Base-by-base conservation (phyloP, 2,888 invertebrate genomes). In the Mesochorus sp. region DNA sequence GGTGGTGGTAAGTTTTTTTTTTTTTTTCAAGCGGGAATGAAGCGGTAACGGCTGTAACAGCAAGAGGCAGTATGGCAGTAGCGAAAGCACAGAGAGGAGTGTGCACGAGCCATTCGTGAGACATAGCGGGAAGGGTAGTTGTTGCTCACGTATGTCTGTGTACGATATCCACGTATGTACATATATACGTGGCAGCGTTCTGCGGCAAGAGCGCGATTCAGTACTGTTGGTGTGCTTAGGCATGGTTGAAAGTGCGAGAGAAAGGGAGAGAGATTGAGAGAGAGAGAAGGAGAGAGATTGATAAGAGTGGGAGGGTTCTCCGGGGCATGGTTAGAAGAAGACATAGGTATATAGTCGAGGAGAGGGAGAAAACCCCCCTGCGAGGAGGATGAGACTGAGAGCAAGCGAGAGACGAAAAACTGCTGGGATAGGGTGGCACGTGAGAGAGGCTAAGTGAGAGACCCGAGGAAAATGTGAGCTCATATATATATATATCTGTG, bases 371-470 rank as follows among this genome's bases (percentile, higher is more conserved):
- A 42, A 64, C 59, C 64, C 51, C 28, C 53, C 66, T 61, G 31
- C 12, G 71, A 24, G 66, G 44, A 70, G 70, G 61, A 68, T 72
- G 71, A 76, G 76, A 66, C 67, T 34, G 70, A 44, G 75, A 72
- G 70, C 1, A 61, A 68, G 78, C 51, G 67, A 55, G 68, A 70
- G 5, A 55, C 21, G 51, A 55, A 51, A 66, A 21, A 28, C 19
- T 37, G 47, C 34, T 37, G 34, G 19, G 64, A 77, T 55, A 66
- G 70, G 76, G 42, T 75, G 47, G 39, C 64, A 61, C 57, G 76
- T 26, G 47, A 28, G 61, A 71, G 71, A 72, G 66, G 71, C 79
- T 67, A 79, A 79, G 71, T 71, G 68, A 73, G 67, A 62, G 73
- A 64, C 59, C 59, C 28, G 66, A 59, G 42, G 55, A 67, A 61